Base-by-base conservation (phyloP, 1,140 invertebrate species). In the Acromyrmex echinatior region DNA sequence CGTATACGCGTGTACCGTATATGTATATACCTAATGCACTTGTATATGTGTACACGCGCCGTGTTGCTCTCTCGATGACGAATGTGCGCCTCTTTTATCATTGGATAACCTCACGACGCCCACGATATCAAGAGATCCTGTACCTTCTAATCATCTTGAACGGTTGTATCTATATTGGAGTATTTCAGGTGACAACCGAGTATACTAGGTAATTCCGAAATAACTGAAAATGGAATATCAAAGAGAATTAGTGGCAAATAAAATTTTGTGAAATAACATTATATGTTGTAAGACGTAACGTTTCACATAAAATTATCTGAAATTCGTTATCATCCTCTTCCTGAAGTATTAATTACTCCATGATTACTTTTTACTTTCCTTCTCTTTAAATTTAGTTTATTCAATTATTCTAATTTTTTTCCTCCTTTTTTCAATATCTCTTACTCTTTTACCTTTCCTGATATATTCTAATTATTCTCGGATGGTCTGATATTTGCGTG, bases 81-180 rank as follows among this genome's bases (percentile, higher is more conserved):
- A 39, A 6, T 31, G 9, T 1, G 51, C 51, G 58, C 16, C 16
- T 73, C 53, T 82, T 82, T 82, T 74, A 62, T 74, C 25, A 18
- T 82, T 82, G 68, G 14, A 39, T 39, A 84, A 84, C 60, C 80
- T 6, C 7, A 14, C 18, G 70, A 84, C 68, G 68, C 18, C 80
- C 68, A 82, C 56, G 18, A 82, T 31, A 35, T 3, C 25, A 14
- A 66, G 63, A 66, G n/a, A 58, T 58, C 28, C 25, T 28, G 14
- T 10, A 31, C 45, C 53, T 53, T 31, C 5, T 31, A 45, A 28
- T 5, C 14, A 18, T 31, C 31, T 56, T n/a, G 10, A 74, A 3
- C 25, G 31, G 2, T 14, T 28, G 2, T 31, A 12, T 74, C 18
- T 56, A 74, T n/a, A 7, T 25, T 49, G 6, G 0, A 49, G 28